phyloP scores from a whole-genome alignment of 2,888 invertebrate genomes.

The Magallana nippona region DNA sequence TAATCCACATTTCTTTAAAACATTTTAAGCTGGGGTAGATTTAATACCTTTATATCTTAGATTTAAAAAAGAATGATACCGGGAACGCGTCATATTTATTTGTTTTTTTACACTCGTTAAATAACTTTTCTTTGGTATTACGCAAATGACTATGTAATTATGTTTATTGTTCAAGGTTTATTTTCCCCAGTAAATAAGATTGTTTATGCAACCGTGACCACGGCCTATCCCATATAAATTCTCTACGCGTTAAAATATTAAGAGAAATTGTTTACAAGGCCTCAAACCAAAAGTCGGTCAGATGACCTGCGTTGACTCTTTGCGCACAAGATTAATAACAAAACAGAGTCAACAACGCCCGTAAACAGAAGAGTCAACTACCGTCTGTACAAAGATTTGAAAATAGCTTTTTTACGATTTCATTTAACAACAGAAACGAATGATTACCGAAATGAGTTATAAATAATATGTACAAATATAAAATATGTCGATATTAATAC shows the following conservation, averaged over 20 bases:
- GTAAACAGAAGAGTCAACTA: neutral
- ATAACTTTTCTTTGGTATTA: neutral
- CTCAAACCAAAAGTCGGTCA: slow-evolving; percentile 39
- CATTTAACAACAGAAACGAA: no score
- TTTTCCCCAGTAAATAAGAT: slow-evolving; percentile 8
- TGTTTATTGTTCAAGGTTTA: neutral
- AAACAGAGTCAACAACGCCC: neutral
- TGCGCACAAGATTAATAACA: neutral
- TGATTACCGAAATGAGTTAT: no score
- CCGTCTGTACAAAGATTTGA: no score
- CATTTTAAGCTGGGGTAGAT: neutral
- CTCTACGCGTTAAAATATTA: neutral
- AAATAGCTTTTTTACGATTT: no score
- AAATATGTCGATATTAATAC: no score
- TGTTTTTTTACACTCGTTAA: neutral
- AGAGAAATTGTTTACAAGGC: slow-evolving; percentile 23
- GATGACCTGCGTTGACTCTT: slow-evolving; percentile 37
- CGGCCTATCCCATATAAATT: neutral
- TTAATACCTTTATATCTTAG: neutral
- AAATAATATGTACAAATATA: no score
- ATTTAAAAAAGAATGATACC: neutral
- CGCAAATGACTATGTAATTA: neutral
- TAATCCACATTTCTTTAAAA: slow-evolving; percentile 23
- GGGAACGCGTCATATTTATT: no score
- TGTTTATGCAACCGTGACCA: slow-evolving; percentile 32